Conservation (phyloP, 2,888 invertebrate species). For the Zaprionus bogoriensis region DNA sequence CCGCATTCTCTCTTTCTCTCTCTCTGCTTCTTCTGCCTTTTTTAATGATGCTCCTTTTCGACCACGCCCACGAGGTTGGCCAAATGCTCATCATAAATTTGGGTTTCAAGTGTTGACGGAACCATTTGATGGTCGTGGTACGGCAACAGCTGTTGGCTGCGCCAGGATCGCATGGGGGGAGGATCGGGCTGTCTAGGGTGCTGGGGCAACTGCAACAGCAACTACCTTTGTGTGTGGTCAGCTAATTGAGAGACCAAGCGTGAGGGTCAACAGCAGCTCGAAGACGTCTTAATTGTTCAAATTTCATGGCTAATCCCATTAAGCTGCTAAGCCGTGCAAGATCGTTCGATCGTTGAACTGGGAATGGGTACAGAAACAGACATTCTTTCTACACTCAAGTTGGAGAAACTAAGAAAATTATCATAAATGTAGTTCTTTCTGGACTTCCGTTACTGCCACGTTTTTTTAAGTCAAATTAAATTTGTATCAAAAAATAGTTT, state of each 20-base stretch:
- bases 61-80: conserved; percentile 56
- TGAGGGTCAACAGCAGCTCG: conserved; percentile 64
- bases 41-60: conserved; percentile 41
- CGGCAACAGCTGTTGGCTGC: conserved; percentile 54
- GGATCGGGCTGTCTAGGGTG: too few species aligned
- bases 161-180: conserved; percentile 13
- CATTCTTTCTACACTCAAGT: too few species aligned
- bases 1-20: neutral
- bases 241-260: conserved; percentile 76
- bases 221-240: conserved; percentile 59
- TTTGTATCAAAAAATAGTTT: too few species aligned
- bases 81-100: conserved; percentile 48
- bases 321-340: neutral
- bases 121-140: conserved; percentile 43
- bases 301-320: conserved; percentile 27
- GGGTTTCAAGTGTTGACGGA: conserved; percentile 63
- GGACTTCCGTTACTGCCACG: too few species aligned
- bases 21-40: conserved; percentile 19
- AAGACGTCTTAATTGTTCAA: conserved; percentile 46
- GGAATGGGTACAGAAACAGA: too few species aligned
- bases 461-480: too few species aligned
- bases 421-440: too few species aligned
- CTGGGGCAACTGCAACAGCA: neutral
- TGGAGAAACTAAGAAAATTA: too few species aligned
- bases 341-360: neutral